These are phyloP conservation scores for Proales similis DNA, from an alignment of 1,140 invertebrate species.

Conservation along the genomic window DNA sequence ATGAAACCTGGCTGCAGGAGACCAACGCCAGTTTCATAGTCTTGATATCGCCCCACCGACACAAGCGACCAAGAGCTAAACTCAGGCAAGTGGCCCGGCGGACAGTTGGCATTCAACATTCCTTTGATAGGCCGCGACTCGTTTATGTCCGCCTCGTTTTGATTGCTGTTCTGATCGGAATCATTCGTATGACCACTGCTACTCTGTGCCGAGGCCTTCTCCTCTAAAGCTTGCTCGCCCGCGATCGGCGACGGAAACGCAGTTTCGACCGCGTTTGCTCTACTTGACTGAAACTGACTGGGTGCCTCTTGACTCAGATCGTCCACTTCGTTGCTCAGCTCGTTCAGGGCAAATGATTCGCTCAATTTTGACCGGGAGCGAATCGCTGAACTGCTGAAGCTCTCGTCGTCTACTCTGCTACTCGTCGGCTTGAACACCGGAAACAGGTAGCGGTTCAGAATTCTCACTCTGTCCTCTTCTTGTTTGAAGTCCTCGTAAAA, in stretches of 20 bases:
- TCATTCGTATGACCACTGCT: too few species aligned
- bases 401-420: neutral
- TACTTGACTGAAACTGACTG: too few species aligned
- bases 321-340: too few species aligned
- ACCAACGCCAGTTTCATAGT: conserved; percentile 79
- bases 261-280: too few species aligned
- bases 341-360: too few species aligned
- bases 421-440: neutral
- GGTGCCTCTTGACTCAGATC: too few species aligned
- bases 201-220: too few species aligned
- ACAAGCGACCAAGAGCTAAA: conserved; percentile 87
- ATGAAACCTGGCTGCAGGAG: conserved; percentile 71
- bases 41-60: conserved; percentile 69
- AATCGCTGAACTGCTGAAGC: neutral
- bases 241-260: too few species aligned
- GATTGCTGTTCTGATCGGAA: too few species aligned
- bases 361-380: neutral
- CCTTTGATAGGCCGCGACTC: neutral
- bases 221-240: too few species aligned
- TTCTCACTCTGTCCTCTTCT: too few species aligned
- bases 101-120: conserved; percentile 61
- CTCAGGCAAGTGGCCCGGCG: conserved; percentile 68
- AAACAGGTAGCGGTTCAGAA: neutral
- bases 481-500: conserved; percentile 37
- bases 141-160: neutral